phyloP scores from a whole-genome alignment of 1,140 invertebrate species.

The Heliconius eleuchia region DNA sequence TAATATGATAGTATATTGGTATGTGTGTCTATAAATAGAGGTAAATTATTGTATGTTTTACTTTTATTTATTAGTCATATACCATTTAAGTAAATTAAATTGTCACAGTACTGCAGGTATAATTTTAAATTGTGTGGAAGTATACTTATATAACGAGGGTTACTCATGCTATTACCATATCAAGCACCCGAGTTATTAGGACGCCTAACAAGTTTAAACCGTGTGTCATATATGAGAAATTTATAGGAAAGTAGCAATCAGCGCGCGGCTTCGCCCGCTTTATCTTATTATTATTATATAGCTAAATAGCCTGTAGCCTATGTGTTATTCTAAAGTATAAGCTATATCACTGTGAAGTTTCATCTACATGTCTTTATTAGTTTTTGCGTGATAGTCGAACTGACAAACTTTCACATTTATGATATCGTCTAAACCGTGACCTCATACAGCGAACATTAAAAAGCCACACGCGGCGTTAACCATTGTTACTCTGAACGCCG shows the following conservation, averaged over 20 bases:
- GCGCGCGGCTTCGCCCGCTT: too few relatives aligned
- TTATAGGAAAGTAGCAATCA: neutral
- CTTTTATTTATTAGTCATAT: slow-evolving; percentile 2
- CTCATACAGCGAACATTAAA: slow-evolving; percentile 10
- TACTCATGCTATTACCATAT: neutral
- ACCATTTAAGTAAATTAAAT: slow-evolving; percentile 9
- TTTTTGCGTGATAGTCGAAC: too few relatives aligned
- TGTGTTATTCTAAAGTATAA: too few relatives aligned
- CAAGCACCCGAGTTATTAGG: neutral
- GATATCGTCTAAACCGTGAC: neutral
- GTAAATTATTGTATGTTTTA: neutral
- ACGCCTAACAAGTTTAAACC: neutral
- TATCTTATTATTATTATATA: too few relatives aligned
- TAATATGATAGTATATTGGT: neutral
- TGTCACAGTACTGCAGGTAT: neutral
- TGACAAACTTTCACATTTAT: too few relatives aligned
- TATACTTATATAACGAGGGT: neutral
- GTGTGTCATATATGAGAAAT: neutral
- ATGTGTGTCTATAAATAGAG: neutral
- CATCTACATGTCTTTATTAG: too few relatives aligned
- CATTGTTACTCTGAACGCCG: neutral
- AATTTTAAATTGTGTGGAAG: neutral
- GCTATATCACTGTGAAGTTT: too few relatives aligned
- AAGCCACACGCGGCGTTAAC: slow-evolving; percentile 5
- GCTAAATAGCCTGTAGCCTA: too few relatives aligned